Evolutionary conservation across 1,140 invertebrate genomes (phyloP).

Genomic region (Nasonia longicornis): DNA sequence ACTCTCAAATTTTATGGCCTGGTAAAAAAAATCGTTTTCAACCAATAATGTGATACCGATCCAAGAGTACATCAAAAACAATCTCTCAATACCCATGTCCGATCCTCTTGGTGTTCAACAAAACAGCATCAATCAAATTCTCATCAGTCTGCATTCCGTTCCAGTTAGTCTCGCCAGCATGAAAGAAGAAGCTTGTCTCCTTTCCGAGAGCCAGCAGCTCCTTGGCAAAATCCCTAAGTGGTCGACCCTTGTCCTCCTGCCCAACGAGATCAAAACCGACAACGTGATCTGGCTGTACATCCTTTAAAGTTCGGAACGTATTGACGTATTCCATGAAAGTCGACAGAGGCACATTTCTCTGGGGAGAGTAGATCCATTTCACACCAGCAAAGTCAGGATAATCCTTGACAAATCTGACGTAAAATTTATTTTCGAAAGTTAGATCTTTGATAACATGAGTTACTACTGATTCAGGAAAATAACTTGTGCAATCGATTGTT

Average conservation of each 20-base stretch:
- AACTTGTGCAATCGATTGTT: not conserved
- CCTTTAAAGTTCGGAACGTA: slow-evolving; percentile 64
- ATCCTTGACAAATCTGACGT: slow-evolving; percentile 66
- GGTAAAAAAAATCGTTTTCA: not conserved
- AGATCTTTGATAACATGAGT: too few species aligned
- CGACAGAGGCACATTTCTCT: slow-evolving; percentile 61
- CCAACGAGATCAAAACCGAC: slow-evolving; percentile 76
- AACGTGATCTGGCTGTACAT: slow-evolving; percentile 72
- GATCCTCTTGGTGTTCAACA: slow-evolving; percentile 75
- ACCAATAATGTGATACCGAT: not conserved
- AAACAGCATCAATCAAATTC: slow-evolving; percentile 83
- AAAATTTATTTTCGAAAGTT: not conserved
- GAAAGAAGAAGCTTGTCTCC: slow-evolving; percentile 80
- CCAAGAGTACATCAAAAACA: not conserved
- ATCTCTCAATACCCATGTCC: slow-evolving; percentile 59
- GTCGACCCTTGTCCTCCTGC: slow-evolving; percentile 70
- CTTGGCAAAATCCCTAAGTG: slow-evolving; percentile 68
- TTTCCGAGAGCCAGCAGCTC: slow-evolving; percentile 59
- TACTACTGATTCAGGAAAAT: not conserved
- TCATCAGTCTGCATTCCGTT: slow-evolving; percentile 74
- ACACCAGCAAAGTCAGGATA: slow-evolving; percentile 78
- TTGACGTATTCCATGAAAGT: slow-evolving; percentile 67
- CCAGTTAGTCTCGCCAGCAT: slow-evolving; percentile 87
- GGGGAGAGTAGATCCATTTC: slow-evolving; percentile 79
- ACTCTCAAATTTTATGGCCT: not conserved